Evolutionary conservation across 2,888 invertebrate genomes (phyloP), one percentile per base, ranked within the genome.

Genomic region (Drosophila kanekoi): DNA sequence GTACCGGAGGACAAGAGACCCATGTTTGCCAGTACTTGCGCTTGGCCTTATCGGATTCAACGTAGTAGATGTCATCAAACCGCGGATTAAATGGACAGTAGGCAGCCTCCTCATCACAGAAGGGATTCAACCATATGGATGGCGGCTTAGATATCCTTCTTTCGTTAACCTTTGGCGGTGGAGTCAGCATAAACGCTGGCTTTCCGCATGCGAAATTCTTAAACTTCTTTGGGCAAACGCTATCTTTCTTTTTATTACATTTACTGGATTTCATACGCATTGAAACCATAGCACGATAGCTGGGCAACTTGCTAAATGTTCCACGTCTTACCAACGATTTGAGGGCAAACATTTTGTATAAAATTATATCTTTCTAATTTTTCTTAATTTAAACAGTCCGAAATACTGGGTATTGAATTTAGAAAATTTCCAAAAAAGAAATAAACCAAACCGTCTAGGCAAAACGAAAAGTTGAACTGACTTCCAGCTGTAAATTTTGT

Each of bases 21-120:
- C 92, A 91, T 4, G 92, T 91, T 51, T 91, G 92, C 75, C 88
- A 90, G 56, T 91, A 91, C 38, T 69, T 76, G 1, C 90, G 84
- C n/a, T 80, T 89, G 0, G 83, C 72, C 63, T 91, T 91, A 44
- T 92, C 89, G 0, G 87, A 89, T 6, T 80, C 81, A 4, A 85
- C 77, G 14, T 90, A 91, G 45, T 91, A 91, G 10, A 91, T 78
- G 3, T 89, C 87, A 60, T 91, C 92, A 53, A 91, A 91, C 0
- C 87, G 84, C 0, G 87, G 86, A 79, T 81, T 81, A 14, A 74
- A 77, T 0, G 77, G 79, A 13, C 89, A 82, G 23, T 72, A 45
- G 0, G 20, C 5, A 0, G 67, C 67, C 0, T 65, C 59, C 2
- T 78, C 65, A 0, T 73, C 75, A 37, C 87, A 87, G 44, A 78